Evolutionary conservation across 2,113 vertebrate genomes (phyloP), one percentile per base, ranked within the genome.

Genomic region (Mormyrus lacerda): DNA sequence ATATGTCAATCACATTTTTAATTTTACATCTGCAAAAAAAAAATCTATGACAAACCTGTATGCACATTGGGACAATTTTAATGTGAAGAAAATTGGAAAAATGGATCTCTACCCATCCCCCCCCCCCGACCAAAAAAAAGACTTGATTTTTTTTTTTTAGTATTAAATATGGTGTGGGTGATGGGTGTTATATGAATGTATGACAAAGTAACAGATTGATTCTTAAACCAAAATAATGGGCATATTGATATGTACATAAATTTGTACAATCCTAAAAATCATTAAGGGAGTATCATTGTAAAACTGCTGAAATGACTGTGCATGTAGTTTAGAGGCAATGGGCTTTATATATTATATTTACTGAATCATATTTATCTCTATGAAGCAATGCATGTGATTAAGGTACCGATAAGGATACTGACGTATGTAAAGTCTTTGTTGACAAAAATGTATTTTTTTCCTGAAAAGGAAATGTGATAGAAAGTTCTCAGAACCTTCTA

Each of bases 221-320:
- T 89, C 35, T 39, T 61, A 87, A 42, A 87, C 35, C 15, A 58
- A 55, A 83, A 55, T 21, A 31, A 58, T 65, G 42, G 51, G 31
- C 24, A 58, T 44, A 53, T 85, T 35, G 53, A 73, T 87, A 73
- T 89, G 27, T 89, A 86, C 35, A 73, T 73, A 86, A 39, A 48
- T 73, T 85, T 50, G 61, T 73, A 61, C 31, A 86, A 87, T 87
- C 53, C 27, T 65, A 21, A 69, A 86, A 27, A 45, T 87, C 55
- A 69, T 24, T 35, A 51, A 85, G 88, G 53, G 24, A 58, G 15
- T 50, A 48, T 39, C 69, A 76, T 61, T 69, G 31, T 88, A 82
- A 51, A 61, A 42, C 53, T 58, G 31, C 39, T 61, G 35, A 42
- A 87, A 17, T 35, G 9, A 24, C 21, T 84, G 53, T 58, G 35